Conservation (phyloP, 2,888 invertebrate genomes). For the Melanophora roralis region DNA sequence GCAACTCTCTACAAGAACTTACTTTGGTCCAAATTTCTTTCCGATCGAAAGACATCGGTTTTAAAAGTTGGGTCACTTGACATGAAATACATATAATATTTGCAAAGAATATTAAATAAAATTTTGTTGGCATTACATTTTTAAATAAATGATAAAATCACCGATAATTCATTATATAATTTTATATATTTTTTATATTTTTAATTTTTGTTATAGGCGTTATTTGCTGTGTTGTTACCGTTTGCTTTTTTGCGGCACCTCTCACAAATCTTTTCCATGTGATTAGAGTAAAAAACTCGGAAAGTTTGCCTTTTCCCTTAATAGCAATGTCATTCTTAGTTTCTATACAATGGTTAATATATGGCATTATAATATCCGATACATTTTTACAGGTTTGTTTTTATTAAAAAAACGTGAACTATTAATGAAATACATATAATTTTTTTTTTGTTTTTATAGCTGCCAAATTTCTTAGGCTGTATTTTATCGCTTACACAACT, state of each 20-base stretch:
- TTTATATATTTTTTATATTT: no score
- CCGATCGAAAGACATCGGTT: no score
- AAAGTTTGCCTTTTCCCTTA: constrained; percentile 91
- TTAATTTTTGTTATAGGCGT: constrained; percentile 78
- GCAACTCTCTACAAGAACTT: no score
- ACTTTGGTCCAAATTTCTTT: no score
- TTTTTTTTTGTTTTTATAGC: constrained; percentile 77
- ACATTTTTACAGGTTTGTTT: constrained; percentile 83
- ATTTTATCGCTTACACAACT: constrained; percentile 84
- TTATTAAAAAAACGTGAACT: background rate
- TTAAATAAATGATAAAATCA: no score
- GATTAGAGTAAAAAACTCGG: constrained; percentile 86
- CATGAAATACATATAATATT: no score
- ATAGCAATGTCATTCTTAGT: constrained; percentile 90
- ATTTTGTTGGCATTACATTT: no score
- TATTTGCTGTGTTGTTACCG: constrained; percentile 84
- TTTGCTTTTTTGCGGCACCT: constrained; percentile 89
- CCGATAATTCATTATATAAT: no score
- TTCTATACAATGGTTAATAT: constrained; percentile 89
- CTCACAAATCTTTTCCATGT: constrained; percentile 89
- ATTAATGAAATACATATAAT: background rate
- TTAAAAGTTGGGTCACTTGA: no score
- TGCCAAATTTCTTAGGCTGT: constrained; percentile 88
- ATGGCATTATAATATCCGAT: constrained; percentile 88
- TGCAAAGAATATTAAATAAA: no score